These are phyloP conservation scores for Uloborus diversus DNA, from an alignment of 1,140 invertebrate species.

Conservation along the genomic window DNA sequence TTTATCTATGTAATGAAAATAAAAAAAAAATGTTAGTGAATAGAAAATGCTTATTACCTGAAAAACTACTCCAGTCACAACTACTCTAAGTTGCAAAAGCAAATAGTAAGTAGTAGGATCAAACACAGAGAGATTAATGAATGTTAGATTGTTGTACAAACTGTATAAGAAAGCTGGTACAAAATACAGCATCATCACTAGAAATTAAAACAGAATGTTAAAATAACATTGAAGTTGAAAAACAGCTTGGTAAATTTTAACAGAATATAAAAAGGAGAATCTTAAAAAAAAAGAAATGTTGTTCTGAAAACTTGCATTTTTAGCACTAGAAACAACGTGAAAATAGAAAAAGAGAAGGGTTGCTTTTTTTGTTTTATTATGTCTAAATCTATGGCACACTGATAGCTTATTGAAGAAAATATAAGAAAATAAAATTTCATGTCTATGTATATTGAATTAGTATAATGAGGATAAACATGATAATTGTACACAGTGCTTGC, in stretches of 20 bases:
- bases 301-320: neutral
- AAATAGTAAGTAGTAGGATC: conserved; percentile 95
- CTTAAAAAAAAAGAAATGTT: neutral
- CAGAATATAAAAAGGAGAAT: neutral
- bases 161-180: conserved; percentile 91
- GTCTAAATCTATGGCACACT: too few relatives aligned
- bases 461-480: too few relatives aligned
- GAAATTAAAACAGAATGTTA: conserved; percentile 61
- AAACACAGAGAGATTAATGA: conserved; percentile 87
- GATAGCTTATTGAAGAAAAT: too few relatives aligned
- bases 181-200: conserved; percentile 85
- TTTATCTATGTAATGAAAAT: too few relatives aligned
- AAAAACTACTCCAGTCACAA: conserved; percentile 90
- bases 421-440: too few relatives aligned
- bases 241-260: neutral
- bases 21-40: too few relatives aligned
- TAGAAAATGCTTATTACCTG: conserved; percentile 76
- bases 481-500: too few relatives aligned
- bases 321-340: neutral
- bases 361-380: neutral
- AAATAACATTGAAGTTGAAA: neutral
- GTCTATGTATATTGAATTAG: too few relatives aligned
- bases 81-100: conserved; percentile 90
- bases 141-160: conserved; percentile 94
- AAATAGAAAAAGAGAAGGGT: neutral